A percentile compares a stretch with the other conserved stretches of the same genome.
Evolutionary conservation across 2,797 vertebrate species (phyloP).

Genomic region (Halcyon badia): DNA sequence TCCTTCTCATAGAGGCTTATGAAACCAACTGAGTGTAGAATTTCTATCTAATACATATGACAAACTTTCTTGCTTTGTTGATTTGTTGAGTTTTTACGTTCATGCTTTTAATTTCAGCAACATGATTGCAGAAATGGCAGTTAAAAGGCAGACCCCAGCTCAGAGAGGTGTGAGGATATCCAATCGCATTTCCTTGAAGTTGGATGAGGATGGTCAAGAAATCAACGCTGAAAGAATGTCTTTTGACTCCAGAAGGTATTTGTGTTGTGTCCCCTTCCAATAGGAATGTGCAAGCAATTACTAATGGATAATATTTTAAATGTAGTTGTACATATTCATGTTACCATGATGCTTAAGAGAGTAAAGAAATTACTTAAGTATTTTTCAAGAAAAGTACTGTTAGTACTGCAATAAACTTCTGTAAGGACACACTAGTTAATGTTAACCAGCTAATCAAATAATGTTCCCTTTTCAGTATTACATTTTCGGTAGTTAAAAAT

Average conservation of each 20-base stretch:
- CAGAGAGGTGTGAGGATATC: slow-evolving; percentile 34
- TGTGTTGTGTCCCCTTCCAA: not conserved
- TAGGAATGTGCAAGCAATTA: not conserved
- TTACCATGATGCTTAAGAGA: not conserved
- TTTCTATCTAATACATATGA: not conserved
- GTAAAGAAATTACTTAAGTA: not conserved
- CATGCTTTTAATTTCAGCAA: slow-evolving; percentile 76
- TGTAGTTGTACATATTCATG: not conserved
- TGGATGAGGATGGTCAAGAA: slow-evolving; percentile 86
- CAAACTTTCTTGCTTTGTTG: not conserved
- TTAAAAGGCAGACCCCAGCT: slow-evolving; percentile 73
- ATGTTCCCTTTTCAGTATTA: not conserved
- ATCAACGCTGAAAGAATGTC: slow-evolving; percentile 48
- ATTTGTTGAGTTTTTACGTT: not conserved
- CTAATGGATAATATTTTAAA: not conserved
- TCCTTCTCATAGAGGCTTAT: not conserved
- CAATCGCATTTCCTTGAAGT: slow-evolving; percentile 77
- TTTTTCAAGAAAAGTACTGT: not conserved
- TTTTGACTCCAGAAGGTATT: slow-evolving; percentile 70
- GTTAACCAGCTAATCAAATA: not conserved
- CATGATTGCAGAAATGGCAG: slow-evolving; percentile 90
- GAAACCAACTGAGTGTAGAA: not conserved
- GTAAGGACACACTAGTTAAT: not conserved
- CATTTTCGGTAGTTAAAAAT: not conserved
- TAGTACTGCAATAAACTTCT: not conserved